These are phyloP conservation scores for Scophthalmus maximus DNA, from an alignment of 2,113 vertebrate genomes.

Conservation along the genomic window DNA sequence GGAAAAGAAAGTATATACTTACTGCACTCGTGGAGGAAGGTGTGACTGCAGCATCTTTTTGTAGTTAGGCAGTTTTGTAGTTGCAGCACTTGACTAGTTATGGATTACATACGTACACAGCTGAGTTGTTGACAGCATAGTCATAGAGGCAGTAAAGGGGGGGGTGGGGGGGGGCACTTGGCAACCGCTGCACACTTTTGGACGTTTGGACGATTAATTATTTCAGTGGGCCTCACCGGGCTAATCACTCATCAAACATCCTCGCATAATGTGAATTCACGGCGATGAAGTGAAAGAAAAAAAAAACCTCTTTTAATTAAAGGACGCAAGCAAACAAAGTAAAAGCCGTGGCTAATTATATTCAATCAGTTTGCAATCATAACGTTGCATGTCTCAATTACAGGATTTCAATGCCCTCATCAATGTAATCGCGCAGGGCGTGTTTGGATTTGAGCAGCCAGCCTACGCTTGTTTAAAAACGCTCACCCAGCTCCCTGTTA, in stretches of 20 bases:
- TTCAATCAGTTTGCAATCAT: constrained; percentile 76
- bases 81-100: neutral
- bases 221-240: constrained; percentile 34
- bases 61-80: too few relatives aligned
- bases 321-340: constrained; percentile 71
- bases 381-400: constrained; percentile 76
- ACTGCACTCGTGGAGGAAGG: neutral
- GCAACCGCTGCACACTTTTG: constrained; percentile 39
- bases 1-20: neutral
- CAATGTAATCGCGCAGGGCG: constrained; percentile 50
- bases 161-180: constrained; percentile 2
- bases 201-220: constrained; percentile 67
- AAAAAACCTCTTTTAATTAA: constrained; percentile 73
- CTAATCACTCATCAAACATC: constrained; percentile 72
- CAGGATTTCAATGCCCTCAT: constrained; percentile 67
- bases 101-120: neutral
- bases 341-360: constrained; percentile 72
- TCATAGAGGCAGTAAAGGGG: neutral
- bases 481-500: constrained; percentile 59
- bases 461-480: constrained; percentile 56
- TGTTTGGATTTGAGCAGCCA: constrained; percentile 46
- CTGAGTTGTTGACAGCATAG: constrained; percentile 17
- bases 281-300: constrained; percentile 52
- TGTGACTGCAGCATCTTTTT: neutral
- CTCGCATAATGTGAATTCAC: constrained; percentile 45